Base-by-base conservation (phyloP, 2,888 invertebrate species). In the Toxonevra muliebris region DNA sequence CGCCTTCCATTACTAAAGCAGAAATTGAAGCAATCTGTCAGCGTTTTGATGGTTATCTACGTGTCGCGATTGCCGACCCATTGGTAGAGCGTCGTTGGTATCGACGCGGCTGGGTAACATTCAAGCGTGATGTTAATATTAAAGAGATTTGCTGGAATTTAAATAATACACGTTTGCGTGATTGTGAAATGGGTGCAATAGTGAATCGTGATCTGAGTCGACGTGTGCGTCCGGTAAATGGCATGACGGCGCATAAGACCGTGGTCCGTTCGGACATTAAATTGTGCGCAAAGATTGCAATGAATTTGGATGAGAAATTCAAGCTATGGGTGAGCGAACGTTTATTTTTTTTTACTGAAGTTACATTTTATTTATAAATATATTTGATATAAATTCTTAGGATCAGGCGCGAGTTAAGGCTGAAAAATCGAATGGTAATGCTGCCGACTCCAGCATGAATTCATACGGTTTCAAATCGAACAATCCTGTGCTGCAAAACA, bases 121-220 rank as follows among this genome's bases (percentile, higher is more conserved):
- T 98, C 86, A 93, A 95, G 74, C 89, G 97, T 19, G 94, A 96
- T 80, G 97, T 98, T 57, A 98, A 98, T 86, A 98, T 99, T 75
- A 98, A 98, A 83, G 98, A 99, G 82, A 98, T 99, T 75, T 99
- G 98, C 86, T 99, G 98, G 98, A 96, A 95, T 82, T 88, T 99
- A 53, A 98, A 98, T 83, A 97, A 96, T 76, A 95, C 97, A 71
- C 89, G 98, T 79, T 73, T 85, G 58, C 77, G 83, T 2, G 85
- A 85, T 68, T 83, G 84, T 73, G 81, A 85, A 83, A 71, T 82
- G 94, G 94, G 87, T 93, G 72, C 90, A 92, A 72, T 98, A 74
- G 96, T 99, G 58, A 99, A 99, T 87, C 90, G 98, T 17, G 99
- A 99, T 87, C 87, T 99, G 72, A 96, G 95, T 78, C 92, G 98